Conservation (phyloP, 35 echinoderm and acorn worm species). For the Acanthaster planci region DNA sequence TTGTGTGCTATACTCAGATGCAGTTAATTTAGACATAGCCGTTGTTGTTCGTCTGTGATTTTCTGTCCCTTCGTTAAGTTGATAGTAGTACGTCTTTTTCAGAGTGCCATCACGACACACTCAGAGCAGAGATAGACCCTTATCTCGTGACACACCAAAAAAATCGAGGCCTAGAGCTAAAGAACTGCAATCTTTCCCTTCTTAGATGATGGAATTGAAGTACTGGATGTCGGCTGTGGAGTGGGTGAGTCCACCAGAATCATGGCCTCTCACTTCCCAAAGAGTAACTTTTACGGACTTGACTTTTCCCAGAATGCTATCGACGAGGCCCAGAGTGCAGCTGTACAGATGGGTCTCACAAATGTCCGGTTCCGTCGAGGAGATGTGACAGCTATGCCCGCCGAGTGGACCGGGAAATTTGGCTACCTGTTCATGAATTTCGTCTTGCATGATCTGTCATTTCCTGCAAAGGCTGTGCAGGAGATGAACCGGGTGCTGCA, state of each 20-base stretch:
- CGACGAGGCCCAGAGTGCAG: conserved; percentile 25
- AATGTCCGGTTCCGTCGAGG: conserved; percentile 43
- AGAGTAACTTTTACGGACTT: conserved; percentile 64
- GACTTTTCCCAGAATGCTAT: conserved; percentile 55
- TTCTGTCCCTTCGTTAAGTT: no score
- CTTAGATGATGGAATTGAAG: conserved; percentile 68
- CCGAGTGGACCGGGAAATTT: conserved; percentile 70
- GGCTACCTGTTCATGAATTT: conserved; percentile 64
- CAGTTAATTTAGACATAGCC: background rate
- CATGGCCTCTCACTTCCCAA: conserved; percentile 64
- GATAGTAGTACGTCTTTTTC: no score
- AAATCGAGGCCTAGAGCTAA: no score
- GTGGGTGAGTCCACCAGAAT: conserved; percentile 29
- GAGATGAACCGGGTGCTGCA: conserved; percentile 70
- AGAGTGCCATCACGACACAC: no score
- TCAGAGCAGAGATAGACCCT: background rate
- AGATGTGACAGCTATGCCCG: conserved; percentile 63
- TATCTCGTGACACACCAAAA: background rate
- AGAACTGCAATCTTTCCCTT: background rate
- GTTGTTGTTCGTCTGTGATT: no score
- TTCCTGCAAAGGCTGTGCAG: conserved; percentile 55
- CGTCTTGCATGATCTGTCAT: conserved; percentile 72
- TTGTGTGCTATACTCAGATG: background rate
- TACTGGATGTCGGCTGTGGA: conserved; percentile 83
- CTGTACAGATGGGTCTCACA: conserved; percentile 29